These are phyloP conservation scores for Hirtodrosophila duncani DNA, from an alignment of 2,888 invertebrate species.

Conservation along the genomic window DNA sequence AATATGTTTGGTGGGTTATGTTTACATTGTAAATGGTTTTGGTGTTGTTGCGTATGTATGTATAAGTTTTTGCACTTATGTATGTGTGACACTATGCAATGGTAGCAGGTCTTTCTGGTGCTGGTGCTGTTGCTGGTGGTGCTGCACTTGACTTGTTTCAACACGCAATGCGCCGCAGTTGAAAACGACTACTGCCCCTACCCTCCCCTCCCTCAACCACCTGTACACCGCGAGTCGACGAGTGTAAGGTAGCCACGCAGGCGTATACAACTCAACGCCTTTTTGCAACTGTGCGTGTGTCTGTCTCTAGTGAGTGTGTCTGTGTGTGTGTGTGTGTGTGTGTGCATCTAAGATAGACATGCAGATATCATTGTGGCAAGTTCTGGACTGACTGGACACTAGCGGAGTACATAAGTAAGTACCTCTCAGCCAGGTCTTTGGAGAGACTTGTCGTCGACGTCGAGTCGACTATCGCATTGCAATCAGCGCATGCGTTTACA, in stretches of 20 bases:
- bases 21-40: constrained; percentile 21
- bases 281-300: constrained; percentile 35
- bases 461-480: constrained; percentile 59
- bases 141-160: constrained; percentile 70
- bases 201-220: constrained; percentile 27
- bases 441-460: constrained; percentile 31
- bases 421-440: no score
- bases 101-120: constrained; percentile 24
- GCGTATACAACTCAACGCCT: constrained; percentile 64
- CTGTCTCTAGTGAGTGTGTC: constrained; percentile 12
- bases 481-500: constrained; percentile 71
- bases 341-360: constrained; percentile 75
- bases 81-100: constrained; percentile 43
- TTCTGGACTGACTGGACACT: constrained; percentile 65
- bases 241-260: constrained; percentile 50
- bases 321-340: constrained; percentile 42
- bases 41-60: constrained; percentile 8
- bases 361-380: constrained; percentile 75
- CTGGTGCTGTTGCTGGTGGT: constrained; percentile 35
- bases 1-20: constrained; percentile 39
- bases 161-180: constrained; percentile 52
- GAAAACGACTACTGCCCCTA: constrained; percentile 14
- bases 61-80: constrained; percentile 28
- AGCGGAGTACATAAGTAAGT: constrained; percentile 48
- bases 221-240: no score